Evolutionary conservation across 2,888 invertebrate genomes (phyloP), one percentile per base, ranked within the genome.

Genomic region (Eledona agricola): DNA sequence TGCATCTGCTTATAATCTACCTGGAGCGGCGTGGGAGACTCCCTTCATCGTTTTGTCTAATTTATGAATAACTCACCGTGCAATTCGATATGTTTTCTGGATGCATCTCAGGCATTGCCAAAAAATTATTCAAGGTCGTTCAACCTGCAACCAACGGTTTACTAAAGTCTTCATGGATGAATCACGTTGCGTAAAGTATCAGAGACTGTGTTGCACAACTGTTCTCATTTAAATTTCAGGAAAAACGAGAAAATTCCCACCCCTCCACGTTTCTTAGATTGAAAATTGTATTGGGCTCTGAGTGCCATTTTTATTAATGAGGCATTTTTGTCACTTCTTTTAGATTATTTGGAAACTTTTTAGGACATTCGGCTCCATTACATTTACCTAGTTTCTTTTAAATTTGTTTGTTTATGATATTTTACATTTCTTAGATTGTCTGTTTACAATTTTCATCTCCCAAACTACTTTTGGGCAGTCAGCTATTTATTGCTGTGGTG

Each of bases 21-120:
- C 55, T 57, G 55, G 55, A 50, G 38, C 26, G 38, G 58, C 60
- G 60, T 60, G 61, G 63, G 65, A 64, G 62, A 59, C 31, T 35
- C 23, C 31, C 23, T 28, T 37, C 37, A 37, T 47, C 47, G 25
- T 47, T 37, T 47, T 47, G 9, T 47, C 37, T 35, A 47, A 47
- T 47, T 47, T 47, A 46, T 34, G 19, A 46, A 16, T 19, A 23
- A 7, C 12, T 16, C 19, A 37, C 22, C 22, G 37, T 47, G 47
- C 47, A 60, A 60, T 54, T 35, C 40, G 60, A 60, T 60, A 60
- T 51, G 46, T 60, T 52, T 35, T 16, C 4, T 31, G 37, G 25
- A 37, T 28, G 19, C 19, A 35, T 31, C 10, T 16, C 6, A 7
- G 9, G 42, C 42, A 29, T 42, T 28, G 31, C 22, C 29, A 38